Evolutionary conservation across 2,888 invertebrate species (phyloP).

Genomic region (Cremastobaeus sp.): DNA sequence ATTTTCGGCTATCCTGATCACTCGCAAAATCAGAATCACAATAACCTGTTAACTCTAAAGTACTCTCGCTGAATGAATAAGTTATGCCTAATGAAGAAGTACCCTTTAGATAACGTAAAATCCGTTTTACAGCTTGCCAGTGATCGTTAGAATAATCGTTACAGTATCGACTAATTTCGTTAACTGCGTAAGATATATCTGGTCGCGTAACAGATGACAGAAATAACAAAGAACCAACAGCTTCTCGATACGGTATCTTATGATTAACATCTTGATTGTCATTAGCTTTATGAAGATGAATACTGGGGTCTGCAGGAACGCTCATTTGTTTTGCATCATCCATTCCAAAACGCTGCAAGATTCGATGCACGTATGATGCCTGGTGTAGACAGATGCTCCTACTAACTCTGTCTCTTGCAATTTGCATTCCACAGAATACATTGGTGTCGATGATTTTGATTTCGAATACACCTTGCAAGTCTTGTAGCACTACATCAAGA

Average conservation of each 20-base stretch:
- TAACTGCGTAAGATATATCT: conserved; percentile 34
- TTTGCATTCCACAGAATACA: conserved; percentile 50
- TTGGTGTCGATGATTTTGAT: conserved; percentile 22
- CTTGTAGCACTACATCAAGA: conserved; percentile 17
- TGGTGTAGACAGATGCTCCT: conserved; percentile 47
- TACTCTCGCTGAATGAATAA: conserved; percentile 37
- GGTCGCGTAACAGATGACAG: conserved; percentile 19
- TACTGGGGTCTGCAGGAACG: conserved; percentile 1
- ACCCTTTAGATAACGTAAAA: conserved; percentile 28
- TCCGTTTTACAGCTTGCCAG: conserved; percentile 44
- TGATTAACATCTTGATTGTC: background rate
- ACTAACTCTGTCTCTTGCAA: conserved; percentile 17
- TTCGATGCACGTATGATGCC: conserved; percentile 28
- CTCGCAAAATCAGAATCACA: conserved; percentile 57
- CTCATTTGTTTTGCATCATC: conserved; percentile 28
- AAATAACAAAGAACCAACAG: conserved; percentile 32
- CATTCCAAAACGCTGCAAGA: conserved; percentile 48
- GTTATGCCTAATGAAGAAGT: conserved; percentile 21
- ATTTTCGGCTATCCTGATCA: conserved; percentile 55
- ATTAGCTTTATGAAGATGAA: background rate
- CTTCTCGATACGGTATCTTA: conserved; percentile 6
- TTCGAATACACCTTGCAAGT: conserved; percentile 32
- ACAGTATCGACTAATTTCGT: conserved; percentile 9
- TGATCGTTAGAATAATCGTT: conserved; percentile 19
- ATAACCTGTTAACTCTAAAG: background rate